phyloP scores from a whole-genome alignment of 2,797 vertebrate genomes.

The Pachyuromys duprasi region DNA sequence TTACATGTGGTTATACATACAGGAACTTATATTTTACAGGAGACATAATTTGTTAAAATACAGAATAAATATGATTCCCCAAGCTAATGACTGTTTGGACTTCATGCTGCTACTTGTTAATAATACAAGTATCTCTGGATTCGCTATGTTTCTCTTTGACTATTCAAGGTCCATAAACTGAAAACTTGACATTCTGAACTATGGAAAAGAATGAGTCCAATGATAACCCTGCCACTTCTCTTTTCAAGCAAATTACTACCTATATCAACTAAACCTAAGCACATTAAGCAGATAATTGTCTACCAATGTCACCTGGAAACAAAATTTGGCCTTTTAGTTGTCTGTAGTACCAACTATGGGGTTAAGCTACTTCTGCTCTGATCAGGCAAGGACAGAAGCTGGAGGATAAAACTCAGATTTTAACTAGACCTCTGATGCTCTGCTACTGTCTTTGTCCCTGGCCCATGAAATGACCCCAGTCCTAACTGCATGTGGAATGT shows the following conservation, averaged over 20 bases:
- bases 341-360: background rate
- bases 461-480: background rate
- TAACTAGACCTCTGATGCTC: background rate
- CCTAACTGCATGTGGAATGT: background rate
- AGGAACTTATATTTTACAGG: background rate
- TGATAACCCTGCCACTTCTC: background rate
- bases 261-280: background rate
- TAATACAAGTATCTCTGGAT: accelerated
- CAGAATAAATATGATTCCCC: background rate
- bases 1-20: background rate
- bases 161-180: background rate
- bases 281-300: background rate
- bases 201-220: background rate
- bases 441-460: background rate
- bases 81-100: background rate
- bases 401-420: background rate
- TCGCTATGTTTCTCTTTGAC: background rate
- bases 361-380: background rate
- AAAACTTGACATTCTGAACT: background rate
- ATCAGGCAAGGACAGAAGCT: background rate
- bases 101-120: background rate
- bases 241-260: background rate
- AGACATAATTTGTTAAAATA: background rate
- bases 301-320: background rate
- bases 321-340: background rate